Base-by-base conservation (phyloP, 2,888 invertebrate species). In the Aphidius colemani region DNA sequence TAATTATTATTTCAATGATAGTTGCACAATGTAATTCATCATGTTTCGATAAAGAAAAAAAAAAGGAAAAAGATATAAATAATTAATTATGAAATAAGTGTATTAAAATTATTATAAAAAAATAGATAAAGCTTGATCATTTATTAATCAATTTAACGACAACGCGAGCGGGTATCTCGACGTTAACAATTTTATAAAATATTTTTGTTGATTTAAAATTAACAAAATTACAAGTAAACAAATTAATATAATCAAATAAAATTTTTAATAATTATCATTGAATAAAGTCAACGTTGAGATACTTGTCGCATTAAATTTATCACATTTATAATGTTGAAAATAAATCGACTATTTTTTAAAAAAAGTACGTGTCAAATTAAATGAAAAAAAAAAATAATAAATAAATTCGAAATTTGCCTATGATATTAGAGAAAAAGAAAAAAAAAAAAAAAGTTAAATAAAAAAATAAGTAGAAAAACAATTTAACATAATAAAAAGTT, bases 261-360 rank as follows among this genome's bases (percentile, higher is more conserved):
- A 58, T 48, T n/a, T 53, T 9, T 11, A 41, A 50, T 58, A 41
- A 59, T 45, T 55, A 39, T 7, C n/a, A 45, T 6, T 7, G 39
- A n/a, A 57, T 57, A 46, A 39, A 10, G 11, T 18, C 46, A n/a
- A 57, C 57, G 57, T 48, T 41, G 30, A 45, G 45, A 57, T 46
- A 46, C 45, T 39, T 57, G n/a, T 30, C n/a, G 30, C 39, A 13
- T 18, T 30, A 30, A 40, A 53, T 44, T 46, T 30, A 39, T 49
- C 6, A 13, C 11, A 30, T 53, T 11, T 53, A 13, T 53, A 30
- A 30, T 30, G 30, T 30, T 30, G 5, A 30, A 74, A 74, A 73
- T 70, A 57, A 78, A 74, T 75, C 71, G 71, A 78, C 76, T 78
- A 79, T 79, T 79, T 78, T 77, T 78, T 74, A 77, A 77, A 46